Evolutionary conservation across 1,140 invertebrate genomes (phyloP), one percentile per base, ranked within the genome.

Genomic region (Lutraria rhynchaena): DNA sequence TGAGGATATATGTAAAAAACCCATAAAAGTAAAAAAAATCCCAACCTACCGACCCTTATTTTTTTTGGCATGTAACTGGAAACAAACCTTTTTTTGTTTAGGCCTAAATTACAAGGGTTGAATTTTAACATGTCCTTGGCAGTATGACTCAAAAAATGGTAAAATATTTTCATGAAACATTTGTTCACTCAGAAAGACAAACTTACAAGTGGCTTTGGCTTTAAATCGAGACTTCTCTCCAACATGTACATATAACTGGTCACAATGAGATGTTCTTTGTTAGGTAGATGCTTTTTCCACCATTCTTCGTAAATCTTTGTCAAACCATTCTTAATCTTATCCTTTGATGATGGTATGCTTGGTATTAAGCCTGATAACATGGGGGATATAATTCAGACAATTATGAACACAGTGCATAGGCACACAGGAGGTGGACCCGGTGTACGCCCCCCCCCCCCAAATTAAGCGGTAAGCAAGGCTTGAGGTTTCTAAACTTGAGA

Each of bases 181-280:
- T n/a, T n/a, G n/a, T n/a, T n/a, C n/a, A n/a, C n/a, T n/a, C n/a
- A n/a, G n/a, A n/a, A 55, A 55, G 5, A 22, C 17, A 55, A 22
- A 22, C 46, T 35, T 67, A 78, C 75, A 24, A 78, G n/a, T 63
- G 75, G 75, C 27, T 63, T 65, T 15, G 75, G 75, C 46, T 55
- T 41, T 5, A 78, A 27, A n/a, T 78, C 75, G 29, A 67, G 57
- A n/a, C 37, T 78, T 24, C 75, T 61, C 49, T 67, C 58, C 37
- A 78, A 19, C 11, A 78, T 53, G 22, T 31, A 78, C n/a, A 78
- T 17, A 29, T 35, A 67, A 29, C 57, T 67, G 5, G 60, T 41
- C 19, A 78, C 35, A n/a, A 78, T 57, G 17, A 78, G 9, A 24
- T 33, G 15, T 24, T 78, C 75, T 33, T 31, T 65, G 22, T 63